These are phyloP conservation scores for Eunapius fragilis DNA, from an alignment of 37 sponge, comb jelly and placozoan genomes.

Conservation along the genomic window DNA sequence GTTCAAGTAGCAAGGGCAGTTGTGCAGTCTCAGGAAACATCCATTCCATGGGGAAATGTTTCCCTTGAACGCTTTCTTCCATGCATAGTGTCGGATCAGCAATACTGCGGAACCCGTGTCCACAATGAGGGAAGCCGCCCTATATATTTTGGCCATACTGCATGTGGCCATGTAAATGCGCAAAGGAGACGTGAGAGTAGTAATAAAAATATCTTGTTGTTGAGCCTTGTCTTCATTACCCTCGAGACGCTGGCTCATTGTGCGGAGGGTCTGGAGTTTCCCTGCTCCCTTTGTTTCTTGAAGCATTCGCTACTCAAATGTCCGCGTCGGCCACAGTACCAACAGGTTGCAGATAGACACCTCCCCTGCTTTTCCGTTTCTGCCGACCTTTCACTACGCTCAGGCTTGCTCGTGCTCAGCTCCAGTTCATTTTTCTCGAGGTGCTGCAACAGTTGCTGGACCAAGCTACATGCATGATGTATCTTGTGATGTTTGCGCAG, in stretches of 20 bases:
- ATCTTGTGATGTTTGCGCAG: too few species aligned
- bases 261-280: too few species aligned
- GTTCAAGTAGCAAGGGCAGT: too few species aligned
- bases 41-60: constrained; percentile 1
- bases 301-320: constrained; percentile 10
- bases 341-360: constrained; percentile 1
- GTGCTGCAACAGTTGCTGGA: constrained; percentile 4
- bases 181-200: too few species aligned
- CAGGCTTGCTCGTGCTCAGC: too few species aligned
- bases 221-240: background rate
- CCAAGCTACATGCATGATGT: too few species aligned
- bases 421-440: constrained; percentile 1
- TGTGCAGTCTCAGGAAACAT: too few species aligned
- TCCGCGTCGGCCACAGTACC: constrained; percentile 12
- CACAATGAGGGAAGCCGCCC: background rate
- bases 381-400: too few species aligned
- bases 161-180: background rate
- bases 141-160: background rate
- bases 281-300: background rate
- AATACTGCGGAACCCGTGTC: constrained; percentile 18
- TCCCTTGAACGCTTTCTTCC: background rate
- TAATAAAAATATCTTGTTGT: background rate
- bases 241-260: background rate
- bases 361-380: too few species aligned
- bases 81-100: background rate